These are phyloP conservation scores for Ellobium chinense DNA, from an alignment of 2,888 invertebrate genomes.

Conservation along the genomic window DNA sequence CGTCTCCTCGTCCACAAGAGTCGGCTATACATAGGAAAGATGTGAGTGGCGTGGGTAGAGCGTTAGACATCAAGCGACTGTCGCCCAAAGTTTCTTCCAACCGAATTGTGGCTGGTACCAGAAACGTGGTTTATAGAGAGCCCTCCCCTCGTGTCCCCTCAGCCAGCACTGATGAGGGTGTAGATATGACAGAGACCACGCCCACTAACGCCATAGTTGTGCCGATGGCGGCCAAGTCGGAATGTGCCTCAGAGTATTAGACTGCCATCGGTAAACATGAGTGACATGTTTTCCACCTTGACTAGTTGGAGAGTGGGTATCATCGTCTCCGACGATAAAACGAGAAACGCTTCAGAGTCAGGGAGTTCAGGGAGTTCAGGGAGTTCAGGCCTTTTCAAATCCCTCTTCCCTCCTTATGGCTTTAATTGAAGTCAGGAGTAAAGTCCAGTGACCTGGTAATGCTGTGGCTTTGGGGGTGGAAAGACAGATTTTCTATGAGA, in stretches of 20 bases:
- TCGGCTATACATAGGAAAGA: conserved; percentile 9
- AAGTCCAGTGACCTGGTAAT: no score
- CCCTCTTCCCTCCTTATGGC: no score
- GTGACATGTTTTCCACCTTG: no score
- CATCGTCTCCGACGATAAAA: no score
- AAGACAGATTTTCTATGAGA: no score
- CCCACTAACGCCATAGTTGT: conserved; percentile 11
- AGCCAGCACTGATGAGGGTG: conserved; percentile 14
- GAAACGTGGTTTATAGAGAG: background rate
- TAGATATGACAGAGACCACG: background rate
- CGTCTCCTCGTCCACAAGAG: background rate
- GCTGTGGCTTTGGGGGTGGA: no score
- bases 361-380: no score
- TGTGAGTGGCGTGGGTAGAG: background rate
- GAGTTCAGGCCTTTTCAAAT: no score
- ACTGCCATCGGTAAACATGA: conserved; percentile 10
- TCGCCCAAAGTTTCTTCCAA: conserved; percentile 1
- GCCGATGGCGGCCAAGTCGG: background rate
- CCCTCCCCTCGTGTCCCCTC: background rate
- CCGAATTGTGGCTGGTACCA: conserved; percentile 19
- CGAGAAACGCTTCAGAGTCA: no score
- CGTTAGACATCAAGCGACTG: conserved; percentile 9
- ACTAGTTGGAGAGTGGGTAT: no score
- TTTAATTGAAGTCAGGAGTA: no score
- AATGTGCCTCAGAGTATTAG: conserved; percentile 13